Conservation (phyloP, 1,140 invertebrate genomes). For the Brachionus manjavacas region DNA sequence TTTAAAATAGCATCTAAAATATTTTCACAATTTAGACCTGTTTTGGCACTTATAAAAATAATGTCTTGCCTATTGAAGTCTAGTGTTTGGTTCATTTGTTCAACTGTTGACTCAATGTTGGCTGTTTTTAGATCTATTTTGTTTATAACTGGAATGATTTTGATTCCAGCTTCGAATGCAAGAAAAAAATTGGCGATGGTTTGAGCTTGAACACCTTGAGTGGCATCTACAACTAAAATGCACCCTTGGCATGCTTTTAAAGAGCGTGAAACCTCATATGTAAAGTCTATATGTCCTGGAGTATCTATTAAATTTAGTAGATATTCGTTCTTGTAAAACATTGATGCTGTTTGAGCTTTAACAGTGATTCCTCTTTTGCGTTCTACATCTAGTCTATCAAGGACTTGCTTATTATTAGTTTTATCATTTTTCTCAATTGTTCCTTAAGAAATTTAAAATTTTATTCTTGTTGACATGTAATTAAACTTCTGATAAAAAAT, state of each 20-base stretch:
- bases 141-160: slow-evolving; percentile 86
- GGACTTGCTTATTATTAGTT: slow-evolving; percentile 67
- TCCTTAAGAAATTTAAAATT: background rate
- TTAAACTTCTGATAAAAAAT: too few relatives aligned
- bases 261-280: slow-evolving; percentile 81
- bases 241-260: slow-evolving; percentile 88
- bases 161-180: slow-evolving; percentile 74
- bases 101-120: slow-evolving; percentile 71
- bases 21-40: slow-evolving; percentile 67
- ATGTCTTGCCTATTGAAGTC: slow-evolving; percentile 69
- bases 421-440: slow-evolving; percentile 30
- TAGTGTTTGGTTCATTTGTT: slow-evolving; percentile 78
- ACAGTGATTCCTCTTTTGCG: slow-evolving; percentile 89
- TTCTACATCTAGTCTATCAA: slow-evolving; percentile 84
- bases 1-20: slow-evolving; percentile 73
- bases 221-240: slow-evolving; percentile 88
- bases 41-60: slow-evolving; percentile 72
- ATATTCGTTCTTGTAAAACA: slow-evolving; percentile 71
- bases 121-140: slow-evolving; percentile 92
- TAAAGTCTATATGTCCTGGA: slow-evolving; percentile 96
- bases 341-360: slow-evolving; percentile 89
- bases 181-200: slow-evolving; percentile 93
- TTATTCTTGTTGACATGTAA: background rate
- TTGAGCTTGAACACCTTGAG: slow-evolving; percentile 83
- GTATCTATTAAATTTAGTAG: slow-evolving; percentile 96